Evolutionary conservation across 2,888 invertebrate genomes (phyloP), one percentile per base, ranked within the genome.

Genomic region (Perdita meconis): DNA sequence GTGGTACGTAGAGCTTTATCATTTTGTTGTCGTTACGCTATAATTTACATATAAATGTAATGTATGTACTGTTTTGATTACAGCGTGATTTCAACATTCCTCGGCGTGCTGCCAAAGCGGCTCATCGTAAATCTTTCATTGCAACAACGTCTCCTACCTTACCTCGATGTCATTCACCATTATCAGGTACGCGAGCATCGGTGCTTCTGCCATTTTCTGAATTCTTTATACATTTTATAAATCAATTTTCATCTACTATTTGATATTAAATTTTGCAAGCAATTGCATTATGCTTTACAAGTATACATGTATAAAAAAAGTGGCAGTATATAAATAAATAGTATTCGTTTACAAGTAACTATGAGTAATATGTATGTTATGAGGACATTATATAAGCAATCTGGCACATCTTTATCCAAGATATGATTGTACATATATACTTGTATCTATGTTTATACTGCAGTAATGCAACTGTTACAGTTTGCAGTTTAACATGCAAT

Each of bases 101-200:
- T 87, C 93, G 95, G 77, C 93, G 94, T 77, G 92, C 94, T 83
- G 94, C 94, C 66, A 94, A 95, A 80, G 94, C 94, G 42, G 93
- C 94, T 87, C 96, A 96, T 92, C 94, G 96, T 72, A 95, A 96
- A 88, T 96, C 96, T 90, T 94, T 96, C 87, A 95, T 96, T 64
- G 94, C 95, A 16, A 96, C 95, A 83, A 95, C 96, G 57, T 96
- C 96, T 65, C 96, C 96, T 30, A 95, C 95, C 61, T 93, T 95
- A 88, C 95, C 95, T 66, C 93, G 96, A 92, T 96, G 96, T 87
- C 96, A 96, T 93, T 96, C 96, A 55, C 96, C 96, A 22, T 94
- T 96, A 90, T 96, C 96, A 90, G 95, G 94, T 93, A 86, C 51
- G 70, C 53, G 51, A 74, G 51, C 2, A 30, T 34, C n/a, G 0